Base-by-base conservation (phyloP, 2,113 vertebrate genomes). In the Stictonetta naevosa region DNA sequence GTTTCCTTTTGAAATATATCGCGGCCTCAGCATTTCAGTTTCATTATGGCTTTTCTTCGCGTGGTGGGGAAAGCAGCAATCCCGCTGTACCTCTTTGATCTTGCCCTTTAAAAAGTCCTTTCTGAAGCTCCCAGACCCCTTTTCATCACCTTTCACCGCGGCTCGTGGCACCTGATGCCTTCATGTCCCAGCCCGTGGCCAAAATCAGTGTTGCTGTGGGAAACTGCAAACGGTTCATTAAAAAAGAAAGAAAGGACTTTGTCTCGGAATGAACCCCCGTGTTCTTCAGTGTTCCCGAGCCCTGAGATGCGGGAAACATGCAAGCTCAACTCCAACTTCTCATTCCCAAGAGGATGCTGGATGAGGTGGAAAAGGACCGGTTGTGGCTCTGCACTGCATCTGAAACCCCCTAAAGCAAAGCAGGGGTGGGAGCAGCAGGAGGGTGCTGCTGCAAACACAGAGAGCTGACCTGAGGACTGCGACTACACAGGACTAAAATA, bases 191-290 rank as follows among this genome's bases (percentile, higher is more conserved):
- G 55, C 67, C 71, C 25, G 42, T 74, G 88, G 66, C 83, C 77
- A 88, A 74, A 88, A 94, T 92, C 93, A 90, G 90, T 9, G 48
- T 21, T 87, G 75, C 87, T 91, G 59, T 40, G 46, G 94, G 88
- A 90, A 92, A 60, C 44, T 86, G 56, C 62, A 50, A 71, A 6
- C 16, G 38, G 44, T 25, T 94, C 95, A 83, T 95, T 95, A 89
- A 82, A 76, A 90, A 40, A 40, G 38, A 38, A 38, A 38, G 38
- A 10, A 38, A 38, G 63, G 16, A 11, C 83, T 87, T 73, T 62
- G n/a, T 21, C 31, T 46, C 29, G 26, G 75, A 82, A 58, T 53
- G 60, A 88, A 83, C 71, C 40, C 18, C 17, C 2, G 34, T 58
- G 62, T 52, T 50, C n/a, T 1, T 55, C 56, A 2, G 2, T 15